Evolutionary conservation across 2,888 invertebrate genomes (phyloP).

Genomic region (Epiblema foenella): DNA sequence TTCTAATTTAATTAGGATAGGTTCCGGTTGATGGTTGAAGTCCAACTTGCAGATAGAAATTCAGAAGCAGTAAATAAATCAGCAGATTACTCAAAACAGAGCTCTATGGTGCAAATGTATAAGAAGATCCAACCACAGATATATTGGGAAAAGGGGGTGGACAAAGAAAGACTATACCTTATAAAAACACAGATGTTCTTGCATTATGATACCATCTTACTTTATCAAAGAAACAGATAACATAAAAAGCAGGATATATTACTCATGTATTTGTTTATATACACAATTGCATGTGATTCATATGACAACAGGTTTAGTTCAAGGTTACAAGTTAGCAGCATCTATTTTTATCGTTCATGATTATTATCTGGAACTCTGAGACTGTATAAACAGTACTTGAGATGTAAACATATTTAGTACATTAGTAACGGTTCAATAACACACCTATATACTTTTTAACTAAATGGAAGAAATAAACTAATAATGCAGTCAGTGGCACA

Average conservation of each 20-base stretch:
- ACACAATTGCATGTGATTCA: slow-evolving; percentile 38
- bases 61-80: too few species aligned
- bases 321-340: slow-evolving; percentile 31
- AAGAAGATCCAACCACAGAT: too few species aligned
- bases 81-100: too few species aligned
- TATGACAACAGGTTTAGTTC: slow-evolving; percentile 38
- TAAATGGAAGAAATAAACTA: too few species aligned
- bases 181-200: neutral
- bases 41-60: too few species aligned
- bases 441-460: too few species aligned
- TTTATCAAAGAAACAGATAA: slow-evolving; percentile 3
- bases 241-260: slow-evolving; percentile 13
- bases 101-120: too few species aligned
- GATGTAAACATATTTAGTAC: slow-evolving; percentile 3
- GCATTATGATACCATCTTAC: neutral
- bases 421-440: neutral
- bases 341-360: slow-evolving; percentile 26
- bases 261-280: slow-evolving; percentile 29
- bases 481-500: too few species aligned
- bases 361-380: slow-evolving; percentile 27
- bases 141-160: too few species aligned
- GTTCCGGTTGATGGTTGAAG: too few species aligned
- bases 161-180: too few species aligned
- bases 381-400: neutral
- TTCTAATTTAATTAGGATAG: too few species aligned